These are phyloP conservation scores for Solenopsis fugax DNA, from an alignment of 1,140 invertebrate species.

Conservation along the genomic window DNA sequence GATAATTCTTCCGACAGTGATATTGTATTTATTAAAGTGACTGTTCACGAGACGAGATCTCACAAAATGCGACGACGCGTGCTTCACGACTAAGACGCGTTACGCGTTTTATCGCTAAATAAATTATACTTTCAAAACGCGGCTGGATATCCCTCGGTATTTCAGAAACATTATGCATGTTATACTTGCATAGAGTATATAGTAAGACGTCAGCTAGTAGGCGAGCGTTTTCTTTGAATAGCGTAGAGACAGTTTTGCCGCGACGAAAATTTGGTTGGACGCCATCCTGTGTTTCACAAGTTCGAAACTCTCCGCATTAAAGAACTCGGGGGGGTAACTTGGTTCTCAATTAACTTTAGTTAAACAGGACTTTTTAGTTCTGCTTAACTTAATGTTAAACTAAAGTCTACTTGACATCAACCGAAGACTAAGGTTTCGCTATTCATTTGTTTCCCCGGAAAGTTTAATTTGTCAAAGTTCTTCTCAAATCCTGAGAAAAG, in stretches of 20 bases:
- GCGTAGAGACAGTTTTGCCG: not conserved
- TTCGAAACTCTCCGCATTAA: conserved; percentile 42
- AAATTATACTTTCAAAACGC: conserved; percentile 39
- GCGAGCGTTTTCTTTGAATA: conserved; percentile 6
- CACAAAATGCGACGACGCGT: not conserved
- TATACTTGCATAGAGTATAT: not conserved
- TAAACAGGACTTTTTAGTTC: conserved; percentile 44
- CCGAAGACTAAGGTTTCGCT: conserved; percentile 31
- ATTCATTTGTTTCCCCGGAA: conserved; percentile 25
- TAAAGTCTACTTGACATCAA: conserved; percentile 32
- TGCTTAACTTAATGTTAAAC: conserved; percentile 32
- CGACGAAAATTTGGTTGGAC: conserved; percentile 40
- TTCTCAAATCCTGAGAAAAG: conserved; percentile 8
- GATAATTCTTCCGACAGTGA: not conserved
- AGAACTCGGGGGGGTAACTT: conserved; percentile 50
- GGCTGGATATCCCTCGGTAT: not conserved
- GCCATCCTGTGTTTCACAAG: conserved; percentile 14
- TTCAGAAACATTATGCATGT: not conserved
- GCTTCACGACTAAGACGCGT: not conserved
- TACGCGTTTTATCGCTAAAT: conserved; percentile 20
- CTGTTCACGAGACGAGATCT: not conserved
- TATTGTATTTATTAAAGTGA: conserved; percentile 46
- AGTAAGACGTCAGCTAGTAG: not conserved
- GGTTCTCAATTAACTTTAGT: conserved; percentile 41
- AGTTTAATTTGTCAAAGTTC: conserved; percentile 46